Conservation (phyloP, 2,113 vertebrate species). For the Oxygymnocypris stewartii region DNA sequence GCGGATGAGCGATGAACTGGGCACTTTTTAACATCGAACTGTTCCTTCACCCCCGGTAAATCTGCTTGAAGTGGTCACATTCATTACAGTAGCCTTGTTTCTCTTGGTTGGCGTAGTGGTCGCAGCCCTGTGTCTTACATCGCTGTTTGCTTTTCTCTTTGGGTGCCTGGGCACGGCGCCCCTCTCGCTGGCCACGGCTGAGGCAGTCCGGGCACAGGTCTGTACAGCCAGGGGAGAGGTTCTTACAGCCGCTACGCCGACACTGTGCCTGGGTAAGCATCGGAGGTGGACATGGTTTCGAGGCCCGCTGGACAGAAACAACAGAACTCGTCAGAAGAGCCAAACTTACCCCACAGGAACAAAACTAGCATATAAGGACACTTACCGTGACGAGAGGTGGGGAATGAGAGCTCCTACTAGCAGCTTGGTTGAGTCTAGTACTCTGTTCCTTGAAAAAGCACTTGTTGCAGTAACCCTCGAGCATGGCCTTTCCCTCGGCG, state of each 20-base stretch:
- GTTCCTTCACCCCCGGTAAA: slow-evolving; percentile 82
- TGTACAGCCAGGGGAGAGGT: slow-evolving; percentile 80
- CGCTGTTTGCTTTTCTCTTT: slow-evolving; percentile 88
- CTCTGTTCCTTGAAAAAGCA: slow-evolving; percentile 95
- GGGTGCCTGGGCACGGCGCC: slow-evolving; percentile 69
- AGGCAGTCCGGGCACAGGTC: slow-evolving; percentile 90
- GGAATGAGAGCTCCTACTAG: slow-evolving; percentile 75
- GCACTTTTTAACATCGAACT: background rate
- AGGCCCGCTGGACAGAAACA: slow-evolving; percentile 63
- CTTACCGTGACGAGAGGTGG: slow-evolving; percentile 71
- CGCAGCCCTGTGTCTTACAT: slow-evolving; percentile 91
- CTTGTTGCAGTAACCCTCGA: slow-evolving; percentile 96
- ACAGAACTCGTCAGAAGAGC: background rate
- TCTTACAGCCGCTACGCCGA: slow-evolving; percentile 83
- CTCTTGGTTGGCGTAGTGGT: slow-evolving; percentile 95
- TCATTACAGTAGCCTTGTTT: slow-evolving; percentile 98
- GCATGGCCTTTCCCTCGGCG: slow-evolving; percentile 84
- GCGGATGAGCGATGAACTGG: background rate
- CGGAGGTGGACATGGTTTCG: slow-evolving; percentile 72
- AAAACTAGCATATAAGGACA: background rate
- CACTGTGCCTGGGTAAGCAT: slow-evolving; percentile 72
- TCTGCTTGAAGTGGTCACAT: slow-evolving; percentile 94
- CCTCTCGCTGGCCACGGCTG: slow-evolving; percentile 62
- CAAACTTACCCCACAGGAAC: background rate
- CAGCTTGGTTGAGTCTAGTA: slow-evolving; percentile 83